phyloP scores from a whole-genome alignment of 2,797 vertebrate genomes.

The Glossophaga mutica region DNA sequence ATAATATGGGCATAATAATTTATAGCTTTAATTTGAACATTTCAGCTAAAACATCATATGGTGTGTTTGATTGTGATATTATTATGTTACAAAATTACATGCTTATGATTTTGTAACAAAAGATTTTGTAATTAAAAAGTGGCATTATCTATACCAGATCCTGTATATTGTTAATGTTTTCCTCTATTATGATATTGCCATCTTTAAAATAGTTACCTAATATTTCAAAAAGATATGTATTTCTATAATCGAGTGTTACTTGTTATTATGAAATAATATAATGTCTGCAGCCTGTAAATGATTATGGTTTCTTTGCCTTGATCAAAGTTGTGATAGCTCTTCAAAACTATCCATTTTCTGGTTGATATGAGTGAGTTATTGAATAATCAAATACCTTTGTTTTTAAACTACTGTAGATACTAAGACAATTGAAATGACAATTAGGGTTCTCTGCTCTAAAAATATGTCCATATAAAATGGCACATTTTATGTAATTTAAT shows the following conservation, averaged over 20 bases:
- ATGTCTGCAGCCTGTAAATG: neutral
- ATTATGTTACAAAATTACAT: neutral
- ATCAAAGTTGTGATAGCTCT: neutral
- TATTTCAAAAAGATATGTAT: neutral
- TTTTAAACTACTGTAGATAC: neutral
- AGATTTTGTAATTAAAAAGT: neutral
- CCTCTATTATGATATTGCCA: neutral
- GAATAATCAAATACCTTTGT: neutral
- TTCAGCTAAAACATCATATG: too few species aligned
- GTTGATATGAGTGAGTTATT: neutral
- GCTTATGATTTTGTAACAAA: neutral
- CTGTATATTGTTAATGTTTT: neutral
- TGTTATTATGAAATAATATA: neutral
- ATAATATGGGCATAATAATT: too few species aligned
- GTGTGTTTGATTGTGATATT: neutral
- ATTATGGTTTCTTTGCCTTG: neutral
- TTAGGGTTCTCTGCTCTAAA: neutral
- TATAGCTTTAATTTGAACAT: too few species aligned
- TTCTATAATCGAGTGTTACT: neutral
- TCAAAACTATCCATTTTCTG: neutral
- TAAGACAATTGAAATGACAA: neutral
- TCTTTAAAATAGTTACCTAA: slow-evolving; percentile 4
- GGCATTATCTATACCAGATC: too few species aligned
- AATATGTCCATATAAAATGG: neutral
- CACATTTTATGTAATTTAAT: neutral